Evolutionary conservation across 1,140 invertebrate genomes (phyloP), one percentile per base, ranked within the genome.

Genomic region (Apis dorsata): DNA sequence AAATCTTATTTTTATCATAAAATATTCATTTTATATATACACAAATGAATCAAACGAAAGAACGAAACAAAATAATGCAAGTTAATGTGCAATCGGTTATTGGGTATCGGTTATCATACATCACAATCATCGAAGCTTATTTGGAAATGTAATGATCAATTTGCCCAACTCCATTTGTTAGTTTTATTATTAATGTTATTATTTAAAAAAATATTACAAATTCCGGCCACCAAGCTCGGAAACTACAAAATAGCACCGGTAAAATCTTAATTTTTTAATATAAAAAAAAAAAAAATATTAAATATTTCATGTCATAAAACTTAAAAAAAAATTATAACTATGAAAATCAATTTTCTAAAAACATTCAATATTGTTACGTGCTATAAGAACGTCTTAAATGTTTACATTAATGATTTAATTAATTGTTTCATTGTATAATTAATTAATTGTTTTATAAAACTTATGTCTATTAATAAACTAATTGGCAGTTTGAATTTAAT

Each of bases 131-230:
- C 24, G 12, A 81, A 81, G 55, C 73, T 79, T 60, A n/a, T 55
- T 62, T 44, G 59, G 28, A 60, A 49, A 63, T 60, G 88, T 88
- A 88, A 85, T 83, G 7, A 88, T 80, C 62, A 77, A 88, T 70
- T 59, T 28, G 49, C 80, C 83, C 79, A 81, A 55, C 63, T 88
- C 72, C 73, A 34, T 71, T 51, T 66, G 83, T 88, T 88, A 88
- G 86, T 88, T 88, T 85, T 83, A 88, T 85, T 83, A 88, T 88
- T 85, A 85, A 88, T 85, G 62, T 73, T 73, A 76, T 80, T 83
- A 73, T 79, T 44, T 73, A 53, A 87, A 49, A 28, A 51, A 51
- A 65, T 53, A 59, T 83, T 85, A 76, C 15, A 79, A 62, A 68
- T 73, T 81, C 11, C 60, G 49, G 51, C 55, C 79, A 80, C 62